Base-by-base conservation (phyloP, 2,113 vertebrate species). In the Ageneiosus marmoratus region DNA sequence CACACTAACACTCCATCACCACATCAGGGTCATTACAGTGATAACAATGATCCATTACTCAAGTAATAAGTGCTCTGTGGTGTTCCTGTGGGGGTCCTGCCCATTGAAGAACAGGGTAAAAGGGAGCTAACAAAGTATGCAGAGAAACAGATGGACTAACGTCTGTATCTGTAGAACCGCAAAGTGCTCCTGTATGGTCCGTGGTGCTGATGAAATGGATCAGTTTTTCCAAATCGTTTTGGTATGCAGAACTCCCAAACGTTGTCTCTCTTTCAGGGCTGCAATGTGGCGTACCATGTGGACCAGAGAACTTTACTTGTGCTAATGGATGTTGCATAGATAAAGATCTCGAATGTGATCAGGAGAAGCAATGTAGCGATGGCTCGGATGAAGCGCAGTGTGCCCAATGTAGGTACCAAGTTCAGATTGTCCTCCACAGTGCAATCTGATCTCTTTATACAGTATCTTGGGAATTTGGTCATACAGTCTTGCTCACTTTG, bases 241-340 rank as follows among this genome's bases (percentile, higher is more conserved):
- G 24, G 6, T 9, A 29, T 32, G 11, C 16, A 20, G 16, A 51
- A 51, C 48, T 48, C 20, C 75, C 5, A 83, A n/a, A 12, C 22
- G 0, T 20, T 62, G 27, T 55, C 22, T 83, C 10, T 77, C 18
- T 67, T 73, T 65, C 34, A 91, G 89, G 0, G 32, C 91, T 93
- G 82, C 72, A 78, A 48, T 99, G 98, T 85, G 94, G 90, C 0
- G 82, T 63, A 34, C 60, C 91, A 0, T 99, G 98, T 72, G 90
- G 90, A 1, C 0, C 74, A 1, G 88, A 88, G 9, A 91, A 94
- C 78, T 99, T 97, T 93, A 92, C 73, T 67, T 99, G 98, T 82
- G 72, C 79, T 2, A 93, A 97, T 48, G 93, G 94, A 84, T 99
- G 98, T 92, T 99, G 98, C 83, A 92, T 99, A 76, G 94, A 95